These are phyloP conservation scores for Oligia latruncula DNA, from an alignment of 2,888 invertebrate genomes.

Conservation along the genomic window DNA sequence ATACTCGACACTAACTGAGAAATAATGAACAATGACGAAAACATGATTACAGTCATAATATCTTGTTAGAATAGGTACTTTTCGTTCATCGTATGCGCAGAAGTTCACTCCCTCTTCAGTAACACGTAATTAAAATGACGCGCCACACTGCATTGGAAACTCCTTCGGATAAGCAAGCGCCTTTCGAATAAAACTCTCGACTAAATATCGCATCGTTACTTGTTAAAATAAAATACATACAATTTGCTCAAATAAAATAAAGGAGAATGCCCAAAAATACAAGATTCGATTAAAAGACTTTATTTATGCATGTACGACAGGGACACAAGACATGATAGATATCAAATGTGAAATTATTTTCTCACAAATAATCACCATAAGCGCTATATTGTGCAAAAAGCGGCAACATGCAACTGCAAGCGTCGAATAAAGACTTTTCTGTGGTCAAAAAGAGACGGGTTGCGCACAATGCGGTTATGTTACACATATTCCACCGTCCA, in stretches of 20 bases:
- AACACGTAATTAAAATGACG: neutral
- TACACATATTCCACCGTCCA: neutral
- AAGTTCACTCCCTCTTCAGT: neutral
- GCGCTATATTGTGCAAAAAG: neutral
- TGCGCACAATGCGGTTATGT: neutral
- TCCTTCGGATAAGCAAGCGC: neutral
- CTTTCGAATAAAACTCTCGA: neutral
- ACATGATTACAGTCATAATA: neutral
- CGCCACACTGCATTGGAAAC: neutral
- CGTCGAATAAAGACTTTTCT: neutral
- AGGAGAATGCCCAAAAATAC: neutral
- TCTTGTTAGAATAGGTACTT: neutral
- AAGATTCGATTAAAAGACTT: neutral
- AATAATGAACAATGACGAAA: neutral
- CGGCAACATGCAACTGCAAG: neutral
- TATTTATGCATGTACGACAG: neutral
- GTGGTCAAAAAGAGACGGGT: neutral
- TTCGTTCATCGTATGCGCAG: neutral
- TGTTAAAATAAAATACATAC: slow-evolving; percentile 20
- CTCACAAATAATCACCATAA: neutral
- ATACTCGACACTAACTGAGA: neutral
- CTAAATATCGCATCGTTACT: slow-evolving; percentile 3
- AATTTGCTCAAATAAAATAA: slow-evolving; percentile 16
- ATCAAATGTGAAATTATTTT: neutral
- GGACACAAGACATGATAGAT: neutral